These are phyloP conservation scores for Oligia fasciuncula DNA, from an alignment of 2,888 invertebrate species.

Conservation along the genomic window DNA sequence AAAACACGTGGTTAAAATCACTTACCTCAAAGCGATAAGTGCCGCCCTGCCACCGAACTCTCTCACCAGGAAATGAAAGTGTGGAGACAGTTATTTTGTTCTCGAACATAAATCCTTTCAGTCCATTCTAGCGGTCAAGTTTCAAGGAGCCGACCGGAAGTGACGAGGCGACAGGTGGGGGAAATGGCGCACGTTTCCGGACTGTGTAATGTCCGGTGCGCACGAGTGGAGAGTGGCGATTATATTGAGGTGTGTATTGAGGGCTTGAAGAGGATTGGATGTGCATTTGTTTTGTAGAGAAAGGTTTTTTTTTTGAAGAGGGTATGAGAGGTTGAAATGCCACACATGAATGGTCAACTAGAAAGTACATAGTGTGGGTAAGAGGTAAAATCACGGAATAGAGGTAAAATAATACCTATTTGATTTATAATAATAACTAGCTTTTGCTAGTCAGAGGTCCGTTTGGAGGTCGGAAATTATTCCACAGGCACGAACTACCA, in stretches of 20 bases:
- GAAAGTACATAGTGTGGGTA: neutral
- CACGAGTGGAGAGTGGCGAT: slow-evolving; percentile 52
- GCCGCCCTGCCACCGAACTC: neutral
- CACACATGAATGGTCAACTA: neutral
- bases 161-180: slow-evolving; percentile 84
- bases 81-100: slow-evolving; percentile 59
- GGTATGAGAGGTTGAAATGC: neutral
- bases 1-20: neutral
- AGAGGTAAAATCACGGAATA: too few relatives aligned
- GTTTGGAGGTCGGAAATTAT: too few relatives aligned
- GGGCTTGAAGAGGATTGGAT: slow-evolving; percentile 12
- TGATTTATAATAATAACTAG: neutral
- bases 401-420: neutral
- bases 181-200: slow-evolving; percentile 85
- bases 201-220: slow-evolving; percentile 56
- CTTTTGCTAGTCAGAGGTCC: too few relatives aligned
- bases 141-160: slow-evolving; percentile 79
- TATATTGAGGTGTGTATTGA: slow-evolving; percentile 54
- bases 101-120: slow-evolving; percentile 60
- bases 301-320: slow-evolving; percentile 27
- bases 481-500: too few relatives aligned
- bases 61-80: slow-evolving; percentile 43
- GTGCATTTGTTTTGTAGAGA: slow-evolving; percentile 18
- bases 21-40: slow-evolving; percentile 19
- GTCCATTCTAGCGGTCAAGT: slow-evolving; percentile 71